Evolutionary conservation across 2,797 vertebrate genomes (phyloP).

Genomic region (Gouania willdenowi): DNA sequence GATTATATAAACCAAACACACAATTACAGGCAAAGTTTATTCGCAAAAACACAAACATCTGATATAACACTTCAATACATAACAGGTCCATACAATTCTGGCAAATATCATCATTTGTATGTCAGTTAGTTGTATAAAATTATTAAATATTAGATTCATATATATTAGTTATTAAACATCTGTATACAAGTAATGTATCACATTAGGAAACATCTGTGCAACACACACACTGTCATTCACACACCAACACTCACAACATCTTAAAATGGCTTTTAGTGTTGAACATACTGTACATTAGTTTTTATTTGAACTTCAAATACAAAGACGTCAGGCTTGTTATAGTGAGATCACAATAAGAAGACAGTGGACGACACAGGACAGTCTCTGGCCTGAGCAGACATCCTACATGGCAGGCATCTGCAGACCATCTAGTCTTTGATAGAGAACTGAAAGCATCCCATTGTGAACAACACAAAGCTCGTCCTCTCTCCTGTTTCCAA

Average conservation of each 20-base stretch:
- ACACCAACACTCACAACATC: constrained; percentile 23
- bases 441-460: constrained; percentile 66
- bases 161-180: constrained; percentile 86
- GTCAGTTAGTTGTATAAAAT: constrained; percentile 86
- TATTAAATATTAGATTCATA: constrained; percentile 88
- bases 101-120: constrained; percentile 74
- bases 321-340: constrained; percentile 51
- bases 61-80: constrained; percentile 72
- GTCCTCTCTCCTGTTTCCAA: constrained; percentile 53
- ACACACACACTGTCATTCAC: constrained; percentile 2
- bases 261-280: constrained; percentile 37
- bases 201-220: constrained; percentile 79
- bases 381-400: constrained; percentile 60
- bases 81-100: constrained; percentile 73
- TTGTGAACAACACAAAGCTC: constrained; percentile 54
- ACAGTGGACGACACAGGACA: constrained; percentile 35
- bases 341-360: constrained; percentile 41
- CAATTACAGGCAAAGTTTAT: constrained; percentile 76
- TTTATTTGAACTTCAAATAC: constrained; percentile 45
- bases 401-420: constrained; percentile 78
- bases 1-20: constrained; percentile 41
- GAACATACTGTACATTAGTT: constrained; percentile 37
- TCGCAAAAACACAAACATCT: constrained; percentile 72
- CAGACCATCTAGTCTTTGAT: constrained; percentile 54
- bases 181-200: constrained; percentile 79